Evolutionary conservation across 2,797 vertebrate species (phyloP).

Genomic region (Gallirallus australis): DNA sequence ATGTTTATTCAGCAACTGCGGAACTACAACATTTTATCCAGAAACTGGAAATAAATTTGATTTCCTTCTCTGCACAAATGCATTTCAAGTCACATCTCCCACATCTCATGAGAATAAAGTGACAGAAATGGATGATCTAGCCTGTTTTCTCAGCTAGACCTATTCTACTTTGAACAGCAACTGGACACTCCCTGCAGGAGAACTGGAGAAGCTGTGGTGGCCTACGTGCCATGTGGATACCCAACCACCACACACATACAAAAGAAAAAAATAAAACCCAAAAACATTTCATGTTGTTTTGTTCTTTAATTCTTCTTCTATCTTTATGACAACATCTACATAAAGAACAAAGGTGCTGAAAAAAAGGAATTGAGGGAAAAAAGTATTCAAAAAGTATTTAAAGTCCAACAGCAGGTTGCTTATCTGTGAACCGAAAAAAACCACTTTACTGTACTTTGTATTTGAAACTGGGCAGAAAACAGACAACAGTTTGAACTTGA

Average conservation of each 20-base stretch:
- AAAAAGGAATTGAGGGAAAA: not conserved
- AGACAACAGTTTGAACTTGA: not conserved
- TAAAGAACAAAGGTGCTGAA: not conserved
- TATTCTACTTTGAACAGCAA: not conserved
- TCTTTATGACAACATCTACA: not conserved
- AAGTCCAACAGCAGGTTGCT: not conserved
- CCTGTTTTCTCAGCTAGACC: not conserved
- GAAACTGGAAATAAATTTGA: not conserved
- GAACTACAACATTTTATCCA: not conserved
- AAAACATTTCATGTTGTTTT: not conserved
- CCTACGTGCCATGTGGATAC: accelerated
- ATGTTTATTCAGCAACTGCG: not conserved
- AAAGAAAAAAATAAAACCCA: not conserved
- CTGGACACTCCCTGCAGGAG: accelerated
- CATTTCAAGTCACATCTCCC: not conserved
- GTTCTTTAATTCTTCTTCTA: not conserved
- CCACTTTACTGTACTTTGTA: not conserved
- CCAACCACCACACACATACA: not conserved
- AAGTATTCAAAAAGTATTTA: not conserved
- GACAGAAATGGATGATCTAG: not conserved
- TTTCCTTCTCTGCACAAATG: not conserved
- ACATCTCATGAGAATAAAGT: not conserved
- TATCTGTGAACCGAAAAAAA: not conserved
- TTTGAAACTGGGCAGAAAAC: not conserved
- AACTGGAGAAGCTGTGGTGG: not conserved